phyloP scores from a whole-genome alignment of 2,113 vertebrate species.

The Gila orcuttii region DNA sequence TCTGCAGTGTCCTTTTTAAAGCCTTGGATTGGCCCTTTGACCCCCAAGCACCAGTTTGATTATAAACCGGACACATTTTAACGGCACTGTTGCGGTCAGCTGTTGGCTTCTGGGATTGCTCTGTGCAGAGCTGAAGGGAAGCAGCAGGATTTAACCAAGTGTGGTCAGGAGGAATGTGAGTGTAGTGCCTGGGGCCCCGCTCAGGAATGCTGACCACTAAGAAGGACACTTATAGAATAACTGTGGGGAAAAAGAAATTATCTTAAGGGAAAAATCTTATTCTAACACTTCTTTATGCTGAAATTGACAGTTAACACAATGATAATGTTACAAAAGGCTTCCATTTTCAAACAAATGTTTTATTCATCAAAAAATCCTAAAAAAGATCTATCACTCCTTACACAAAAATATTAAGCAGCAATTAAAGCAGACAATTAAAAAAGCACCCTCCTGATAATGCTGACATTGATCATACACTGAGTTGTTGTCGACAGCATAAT shows the following conservation, averaged over 20 bases:
- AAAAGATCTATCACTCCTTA: background rate
- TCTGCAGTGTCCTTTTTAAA: background rate
- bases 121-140: background rate
- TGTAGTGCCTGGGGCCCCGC: background rate
- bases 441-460: too few species aligned
- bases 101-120: slow-evolving; percentile 1
- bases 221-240: slow-evolving; percentile 4
- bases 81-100: slow-evolving; percentile 30
- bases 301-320: background rate
- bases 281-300: slow-evolving; percentile 3
- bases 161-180: slow-evolving; percentile 25
- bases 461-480: too few species aligned
- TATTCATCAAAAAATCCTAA: background rate
- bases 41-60: background rate
- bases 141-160: background rate
- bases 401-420: background rate
- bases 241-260: slow-evolving; percentile 30
- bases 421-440: too few species aligned
- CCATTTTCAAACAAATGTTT: background rate
- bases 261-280: background rate
- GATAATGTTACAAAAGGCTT: background rate
- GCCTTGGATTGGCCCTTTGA: slow-evolving; percentile 5
- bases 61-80: slow-evolving; percentile 3
- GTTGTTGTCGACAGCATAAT: too few species aligned
- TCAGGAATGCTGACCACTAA: slow-evolving; percentile 21